Evolutionary conservation across 2,888 invertebrate species (phyloP).

Genomic region (Ethmia dodecea): DNA sequence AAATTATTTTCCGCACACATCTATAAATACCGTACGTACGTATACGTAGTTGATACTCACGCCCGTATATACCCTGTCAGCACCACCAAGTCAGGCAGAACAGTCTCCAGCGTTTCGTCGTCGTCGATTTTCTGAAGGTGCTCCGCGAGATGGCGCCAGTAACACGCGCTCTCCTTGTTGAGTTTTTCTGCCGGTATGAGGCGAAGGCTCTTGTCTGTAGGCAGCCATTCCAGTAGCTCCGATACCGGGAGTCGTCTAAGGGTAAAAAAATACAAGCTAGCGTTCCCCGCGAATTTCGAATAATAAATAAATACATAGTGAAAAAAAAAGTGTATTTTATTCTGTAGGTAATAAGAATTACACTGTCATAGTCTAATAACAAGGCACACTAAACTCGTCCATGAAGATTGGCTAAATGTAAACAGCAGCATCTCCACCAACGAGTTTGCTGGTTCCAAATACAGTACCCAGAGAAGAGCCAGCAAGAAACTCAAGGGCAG

Average conservation of each 20-base stretch:
- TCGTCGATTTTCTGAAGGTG: conserved; percentile 64
- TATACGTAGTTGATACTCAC: too few species aligned
- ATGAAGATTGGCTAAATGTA: too few species aligned
- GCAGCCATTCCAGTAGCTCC: conserved; percentile 70
- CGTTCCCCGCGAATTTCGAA: not conserved
- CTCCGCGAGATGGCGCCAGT: conserved; percentile 70
- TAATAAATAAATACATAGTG: not conserved
- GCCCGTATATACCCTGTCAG: conserved; percentile 85
- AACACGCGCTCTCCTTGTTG: conserved; percentile 71
- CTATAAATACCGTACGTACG: too few species aligned
- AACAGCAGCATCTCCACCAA: too few species aligned
- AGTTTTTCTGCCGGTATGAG: conserved; percentile 64
- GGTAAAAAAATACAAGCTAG: conserved; percentile 2
- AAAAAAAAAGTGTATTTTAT: too few species aligned
- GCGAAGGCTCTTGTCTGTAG: conserved; percentile 53
- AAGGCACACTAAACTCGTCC: too few species aligned
- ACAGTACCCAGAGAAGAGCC: too few species aligned
- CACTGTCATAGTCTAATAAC: too few species aligned
- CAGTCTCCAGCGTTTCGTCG: conserved; percentile 76
- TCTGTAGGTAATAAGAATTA: too few species aligned
- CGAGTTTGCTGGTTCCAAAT: too few species aligned
- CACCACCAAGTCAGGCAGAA: conserved; percentile 84
- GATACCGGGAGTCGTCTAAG: conserved; percentile 61
- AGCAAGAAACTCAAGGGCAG: too few species aligned
- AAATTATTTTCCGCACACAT: too few species aligned